phyloP scores from a whole-genome alignment of 2,888 invertebrate species.

The Philereme transversata region DNA sequence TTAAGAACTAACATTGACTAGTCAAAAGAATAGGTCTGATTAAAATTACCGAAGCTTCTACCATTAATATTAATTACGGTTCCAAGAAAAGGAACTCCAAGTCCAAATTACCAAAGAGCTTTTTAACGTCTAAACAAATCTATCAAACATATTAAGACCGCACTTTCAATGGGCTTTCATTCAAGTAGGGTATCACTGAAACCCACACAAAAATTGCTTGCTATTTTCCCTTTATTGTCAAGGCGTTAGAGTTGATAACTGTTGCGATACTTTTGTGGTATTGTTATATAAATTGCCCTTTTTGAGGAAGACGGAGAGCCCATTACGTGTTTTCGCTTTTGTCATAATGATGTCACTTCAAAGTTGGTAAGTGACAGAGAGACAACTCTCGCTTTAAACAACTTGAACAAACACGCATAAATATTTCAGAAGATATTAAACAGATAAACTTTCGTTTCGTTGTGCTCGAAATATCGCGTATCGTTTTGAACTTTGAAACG shows the following conservation, averaged over 20 bases:
- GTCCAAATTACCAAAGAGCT: slow-evolving; percentile 34
- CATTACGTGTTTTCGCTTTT: slow-evolving; percentile 46
- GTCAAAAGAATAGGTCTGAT: no score
- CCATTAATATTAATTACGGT: slow-evolving; percentile 32
- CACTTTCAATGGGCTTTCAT: slow-evolving; percentile 32
- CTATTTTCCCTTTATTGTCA: slow-evolving; percentile 12
- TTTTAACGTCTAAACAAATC: slow-evolving; percentile 38
- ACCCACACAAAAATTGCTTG: slow-evolving; percentile 10
- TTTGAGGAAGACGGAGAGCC: slow-evolving; percentile 44
- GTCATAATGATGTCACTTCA: slow-evolving; percentile 44
- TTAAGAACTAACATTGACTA: no score
- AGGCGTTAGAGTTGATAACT: slow-evolving; percentile 16
- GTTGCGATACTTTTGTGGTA: slow-evolving; percentile 1
- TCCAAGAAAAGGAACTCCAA: slow-evolving; percentile 30
- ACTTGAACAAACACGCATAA: slow-evolving; percentile 23
- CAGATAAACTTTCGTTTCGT: neutral
- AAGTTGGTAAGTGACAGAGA: slow-evolving; percentile 41
- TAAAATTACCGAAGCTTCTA: neutral
- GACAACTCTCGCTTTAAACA: slow-evolving; percentile 13
- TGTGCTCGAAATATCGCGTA: neutral
- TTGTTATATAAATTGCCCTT: slow-evolving; percentile 45
- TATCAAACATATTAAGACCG: slow-evolving; percentile 35
- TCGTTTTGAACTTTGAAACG: slow-evolving; percentile 1
- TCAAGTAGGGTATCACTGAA: slow-evolving; percentile 31
- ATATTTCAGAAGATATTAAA: slow-evolving; percentile 19